Evolutionary conservation across 2,888 invertebrate genomes (phyloP).

Genomic region (Apamea sordens): DNA sequence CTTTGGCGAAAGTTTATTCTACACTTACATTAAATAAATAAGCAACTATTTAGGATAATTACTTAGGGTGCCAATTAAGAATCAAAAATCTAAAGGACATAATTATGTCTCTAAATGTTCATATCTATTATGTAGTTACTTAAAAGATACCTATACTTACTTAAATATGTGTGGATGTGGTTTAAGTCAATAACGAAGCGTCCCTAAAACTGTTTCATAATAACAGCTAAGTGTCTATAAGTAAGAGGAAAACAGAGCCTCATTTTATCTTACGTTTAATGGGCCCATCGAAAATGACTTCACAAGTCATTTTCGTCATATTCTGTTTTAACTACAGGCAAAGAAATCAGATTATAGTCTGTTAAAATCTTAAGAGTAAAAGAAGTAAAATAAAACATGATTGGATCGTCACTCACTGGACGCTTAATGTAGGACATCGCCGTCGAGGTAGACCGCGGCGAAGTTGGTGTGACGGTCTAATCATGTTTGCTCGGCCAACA

Average conservation of each 20-base stretch:
- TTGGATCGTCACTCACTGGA: background rate
- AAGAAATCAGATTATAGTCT: background rate
- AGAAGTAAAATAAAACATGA: background rate
- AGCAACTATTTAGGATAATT: background rate
- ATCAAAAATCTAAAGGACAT: background rate
- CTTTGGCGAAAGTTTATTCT: background rate
- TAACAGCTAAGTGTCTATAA: conserved; percentile 9
- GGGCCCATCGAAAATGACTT: conserved; percentile 2
- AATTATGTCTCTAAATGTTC: no score
- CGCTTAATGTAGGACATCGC: background rate
- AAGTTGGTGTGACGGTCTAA: background rate
- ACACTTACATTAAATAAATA: background rate
- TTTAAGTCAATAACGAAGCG: background rate
- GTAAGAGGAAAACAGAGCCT: conserved; percentile 5
- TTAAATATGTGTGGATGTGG: background rate
- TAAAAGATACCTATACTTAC: background rate
- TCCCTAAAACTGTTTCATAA: conserved; percentile 2
- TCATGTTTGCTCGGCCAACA: background rate
- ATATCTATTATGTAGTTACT: background rate
- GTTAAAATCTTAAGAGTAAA: background rate
- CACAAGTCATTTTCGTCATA: no score
- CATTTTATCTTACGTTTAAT: conserved; percentile 9
- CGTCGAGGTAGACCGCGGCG: background rate
- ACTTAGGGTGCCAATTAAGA: background rate
- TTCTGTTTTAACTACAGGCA: background rate